Base-by-base conservation (phyloP, 1,140 invertebrate genomes). In the Drosophila teissieri region DNA sequence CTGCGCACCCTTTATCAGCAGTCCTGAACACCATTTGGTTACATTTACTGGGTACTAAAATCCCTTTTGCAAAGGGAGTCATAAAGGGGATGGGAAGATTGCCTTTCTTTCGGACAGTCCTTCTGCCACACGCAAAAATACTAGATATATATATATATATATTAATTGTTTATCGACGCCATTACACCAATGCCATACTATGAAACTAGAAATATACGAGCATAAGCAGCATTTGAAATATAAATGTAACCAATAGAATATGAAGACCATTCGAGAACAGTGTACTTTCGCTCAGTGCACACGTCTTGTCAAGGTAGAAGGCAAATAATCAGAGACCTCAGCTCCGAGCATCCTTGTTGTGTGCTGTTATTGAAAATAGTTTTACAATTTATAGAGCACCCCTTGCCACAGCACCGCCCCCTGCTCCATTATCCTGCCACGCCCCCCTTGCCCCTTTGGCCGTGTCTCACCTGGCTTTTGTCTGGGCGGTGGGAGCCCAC, bases 331-430 rank as follows among this genome's bases (percentile, higher is more conserved):
- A 53, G 37, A 49, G 56, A 74, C 56, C 69, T 79, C 58, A 68
- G 58, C 67, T 72, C 15, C 24, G 53, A 80, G 57, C 39, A 74
- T 65, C 60, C 74, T 63, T 65, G 73, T 80, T 85, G 65, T 80
- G 63, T 80, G 73, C 73, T 88, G 65, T 86, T 86, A 86, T 86
- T 86, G 83, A 86, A 86, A 88, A 86, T 86, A 86, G 83, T 86
- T 86, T 79, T 86, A 86, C 83, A 86, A 88, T 86, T 86, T 86
- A 86, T 86, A 88, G 75, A 68, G 83, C 42, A 53, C 57, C 56
- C 54, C 67, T 39, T 27, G 55, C 34, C 34, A 17, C 0, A 3
- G 8, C 31, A 2, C 1, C 31, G 14, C 24, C 24, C 24, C 19
- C 19, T 19, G 19, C 19, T 19, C 19, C 19, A 19, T 19, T 19